Conservation (phyloP, 2,888 invertebrate species). For the Netelia melanura region DNA sequence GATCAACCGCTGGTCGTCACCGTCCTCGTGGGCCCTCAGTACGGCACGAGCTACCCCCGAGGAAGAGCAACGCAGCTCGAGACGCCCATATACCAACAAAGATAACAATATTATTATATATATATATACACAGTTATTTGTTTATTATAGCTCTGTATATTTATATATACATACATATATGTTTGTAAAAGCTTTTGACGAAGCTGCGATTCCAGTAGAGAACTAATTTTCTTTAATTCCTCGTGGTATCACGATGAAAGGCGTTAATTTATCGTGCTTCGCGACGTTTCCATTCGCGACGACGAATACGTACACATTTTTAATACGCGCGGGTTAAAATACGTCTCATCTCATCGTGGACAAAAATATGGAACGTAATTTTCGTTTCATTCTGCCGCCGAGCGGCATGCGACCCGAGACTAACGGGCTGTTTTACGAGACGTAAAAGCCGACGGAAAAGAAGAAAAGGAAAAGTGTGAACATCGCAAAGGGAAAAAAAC, state of each 20-base stretch:
- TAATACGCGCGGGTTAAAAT: background rate
- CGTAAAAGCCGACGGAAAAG: background rate
- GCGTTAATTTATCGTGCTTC: conserved; percentile 40
- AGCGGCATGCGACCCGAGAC: conserved; percentile 30
- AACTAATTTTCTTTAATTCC: background rate
- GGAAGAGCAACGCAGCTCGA: conserved; percentile 32
- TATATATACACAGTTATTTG: background rate
- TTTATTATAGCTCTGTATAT: background rate
- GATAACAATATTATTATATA: background rate
- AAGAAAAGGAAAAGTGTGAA: conserved; percentile 3
- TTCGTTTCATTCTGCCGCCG: conserved; percentile 26
- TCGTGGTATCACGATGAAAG: conserved; percentile 22
- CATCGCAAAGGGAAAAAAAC: too few species aligned
- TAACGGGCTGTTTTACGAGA: conserved; percentile 14
- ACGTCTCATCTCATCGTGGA: conserved; percentile 6
- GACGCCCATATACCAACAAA: background rate
- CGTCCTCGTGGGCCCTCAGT: conserved; percentile 58
- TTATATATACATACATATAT: conserved; percentile 15
- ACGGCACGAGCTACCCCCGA: conserved; percentile 47
- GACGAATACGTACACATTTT: background rate
- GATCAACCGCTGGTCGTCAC: conserved; percentile 17
- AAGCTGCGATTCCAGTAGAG: background rate
- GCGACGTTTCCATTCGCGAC: conserved; percentile 23
- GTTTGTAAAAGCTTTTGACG: background rate
- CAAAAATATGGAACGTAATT: conserved; percentile 16